Conservation (phyloP, 2,888 invertebrate species). For the Chrysina gloriosa region DNA sequence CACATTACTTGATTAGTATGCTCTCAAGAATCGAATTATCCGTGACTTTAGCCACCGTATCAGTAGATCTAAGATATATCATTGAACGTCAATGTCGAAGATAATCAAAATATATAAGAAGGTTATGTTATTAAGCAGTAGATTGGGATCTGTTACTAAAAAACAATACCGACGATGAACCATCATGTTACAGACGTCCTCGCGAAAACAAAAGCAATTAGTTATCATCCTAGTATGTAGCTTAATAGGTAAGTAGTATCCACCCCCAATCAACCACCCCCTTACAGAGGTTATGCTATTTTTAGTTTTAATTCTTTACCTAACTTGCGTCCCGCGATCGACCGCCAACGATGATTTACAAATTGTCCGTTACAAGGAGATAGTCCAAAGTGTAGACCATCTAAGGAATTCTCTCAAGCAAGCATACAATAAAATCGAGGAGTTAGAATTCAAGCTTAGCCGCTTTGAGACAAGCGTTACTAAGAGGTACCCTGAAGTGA, state of each 20-base stretch:
- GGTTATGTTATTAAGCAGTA: slow-evolving; percentile 21
- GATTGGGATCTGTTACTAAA: slow-evolving; percentile 20
- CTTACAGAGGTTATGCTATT: slow-evolving; percentile 43
- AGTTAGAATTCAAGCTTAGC: slow-evolving; percentile 78
- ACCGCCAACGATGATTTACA: background rate
- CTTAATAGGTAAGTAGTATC: slow-evolving; percentile 51
- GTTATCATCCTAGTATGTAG: slow-evolving; percentile 46
- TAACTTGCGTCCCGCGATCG: slow-evolving; percentile 31
- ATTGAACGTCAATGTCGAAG: slow-evolving; percentile 8
- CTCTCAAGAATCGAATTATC: no score
- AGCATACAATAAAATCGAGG: slow-evolving; percentile 73
- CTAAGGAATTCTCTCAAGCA: slow-evolving; percentile 65
- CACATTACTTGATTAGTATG: no score
- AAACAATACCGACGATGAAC: slow-evolving; percentile 38
- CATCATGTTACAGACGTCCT: slow-evolving; percentile 51
- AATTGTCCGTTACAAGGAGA: background rate
- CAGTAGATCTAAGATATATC: background rate
- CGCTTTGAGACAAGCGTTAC: slow-evolving; percentile 79
- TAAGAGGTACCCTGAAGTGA: slow-evolving; percentile 90
- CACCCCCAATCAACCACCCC: background rate
- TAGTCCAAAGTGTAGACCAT: slow-evolving; percentile 5
- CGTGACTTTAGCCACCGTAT: slow-evolving; percentile 4
- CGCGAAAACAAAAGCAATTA: slow-evolving; percentile 52
- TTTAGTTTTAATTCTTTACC: slow-evolving; percentile 44
- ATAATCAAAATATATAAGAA: slow-evolving; percentile 17